A percentile compares a stretch with the other conserved stretches of the same genome.
phyloP scores from a whole-genome alignment of 1,140 invertebrate genomes.

The Heliconius hewitsoni region DNA sequence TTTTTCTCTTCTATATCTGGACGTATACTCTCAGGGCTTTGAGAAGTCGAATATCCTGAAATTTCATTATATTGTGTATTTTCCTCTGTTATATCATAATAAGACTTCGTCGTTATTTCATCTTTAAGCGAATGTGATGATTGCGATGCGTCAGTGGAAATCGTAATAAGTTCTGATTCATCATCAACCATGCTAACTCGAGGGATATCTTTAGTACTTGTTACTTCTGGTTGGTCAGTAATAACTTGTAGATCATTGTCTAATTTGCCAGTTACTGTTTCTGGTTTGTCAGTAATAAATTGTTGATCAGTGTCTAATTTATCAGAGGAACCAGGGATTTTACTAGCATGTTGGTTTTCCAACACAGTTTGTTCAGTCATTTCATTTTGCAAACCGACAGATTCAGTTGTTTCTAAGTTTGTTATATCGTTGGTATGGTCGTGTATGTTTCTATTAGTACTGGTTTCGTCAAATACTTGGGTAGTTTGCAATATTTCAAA shows the following conservation, averaged over 20 bases:
- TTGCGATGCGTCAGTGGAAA: not conserved
- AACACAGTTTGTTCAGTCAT: not conserved
- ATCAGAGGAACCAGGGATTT: not conserved
- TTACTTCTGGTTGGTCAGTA: not conserved
- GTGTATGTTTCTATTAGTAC: not conserved
- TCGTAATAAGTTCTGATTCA: not conserved
- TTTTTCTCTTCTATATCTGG: not conserved
- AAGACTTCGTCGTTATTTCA: not conserved
- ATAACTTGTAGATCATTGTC: not conserved
- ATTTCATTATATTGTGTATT: constrained; percentile 14
- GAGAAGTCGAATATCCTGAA: not conserved
- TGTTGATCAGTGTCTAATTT: not conserved
- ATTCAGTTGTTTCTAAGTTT: not conserved
- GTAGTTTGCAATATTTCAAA: constrained; percentile 6
- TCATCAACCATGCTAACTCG: not conserved
- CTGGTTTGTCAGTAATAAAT: not conserved
- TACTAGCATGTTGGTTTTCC: not conserved
- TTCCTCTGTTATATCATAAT: constrained; percentile 31
- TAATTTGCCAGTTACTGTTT: not conserved
- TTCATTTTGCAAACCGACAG: not conserved
- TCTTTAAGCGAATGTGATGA: not conserved
- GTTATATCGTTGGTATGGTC: not conserved
- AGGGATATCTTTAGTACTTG: not conserved
- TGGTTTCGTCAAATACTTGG: not conserved
- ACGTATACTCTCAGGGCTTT: not conserved